Evolutionary conservation across 2,888 invertebrate species (phyloP), one percentile per base, ranked within the genome.

Genomic region (Allolobophora icterica): DNA sequence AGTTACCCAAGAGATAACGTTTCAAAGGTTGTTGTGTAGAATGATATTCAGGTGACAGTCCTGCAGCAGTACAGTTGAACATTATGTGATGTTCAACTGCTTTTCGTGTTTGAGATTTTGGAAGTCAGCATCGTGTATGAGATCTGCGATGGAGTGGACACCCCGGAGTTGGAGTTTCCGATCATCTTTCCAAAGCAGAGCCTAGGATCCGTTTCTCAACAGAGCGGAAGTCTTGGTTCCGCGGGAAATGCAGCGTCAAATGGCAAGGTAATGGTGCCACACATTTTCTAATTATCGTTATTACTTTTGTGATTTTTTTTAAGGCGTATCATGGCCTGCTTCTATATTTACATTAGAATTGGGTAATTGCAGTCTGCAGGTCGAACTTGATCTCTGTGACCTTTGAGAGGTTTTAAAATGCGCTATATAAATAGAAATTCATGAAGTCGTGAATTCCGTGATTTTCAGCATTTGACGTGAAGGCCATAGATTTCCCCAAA

Each of bases 71-170:
- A n/a, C 71, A n/a, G 30, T 71, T 71, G n/a, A n/a, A 30, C 11
- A 6, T n/a, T n/a, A n/a, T n/a, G 71, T n/a, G 71, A n/a, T 71
- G 11, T 71, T 30, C 30, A 58, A 42, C 38, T 89, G 40, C 33
- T 52, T 84, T 30, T 24, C 83, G 38, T 91, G 93, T 90, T 95
- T 52, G 96, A 97, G 97, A 97, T 97, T 92, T 95, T 98, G 95
- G 98, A 99, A 96, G 97, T 99, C 94, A 98, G 98, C 90, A 97
- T 98, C 94, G 97, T 97, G 93, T 97, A 97, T 95, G 98, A 97
- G 95, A 96, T 97, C 94, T 95, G 96, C 92, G 96, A 97, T 93
- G 95, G 95, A 91, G 97, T 98, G 94, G 96, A 96, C 89, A 95
- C 95, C 17, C 95, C 95, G 8, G 95, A 98, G 93, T 97, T 97